Base-by-base conservation (phyloP, 2,797 vertebrate genomes). In the Apodemus agrarius region DNA sequence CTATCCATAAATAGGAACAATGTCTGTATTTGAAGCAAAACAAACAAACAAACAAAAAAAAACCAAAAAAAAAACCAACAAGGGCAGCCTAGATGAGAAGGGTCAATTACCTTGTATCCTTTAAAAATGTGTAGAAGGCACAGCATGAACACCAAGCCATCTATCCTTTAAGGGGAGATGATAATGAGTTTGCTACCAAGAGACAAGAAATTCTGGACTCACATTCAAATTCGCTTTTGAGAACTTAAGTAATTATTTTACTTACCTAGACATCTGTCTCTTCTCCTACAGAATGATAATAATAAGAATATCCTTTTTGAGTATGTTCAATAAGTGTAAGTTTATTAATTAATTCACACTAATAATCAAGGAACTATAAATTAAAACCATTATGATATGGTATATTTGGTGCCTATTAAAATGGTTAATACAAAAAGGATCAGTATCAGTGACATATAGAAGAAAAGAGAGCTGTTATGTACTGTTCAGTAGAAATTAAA, bases 191-290 rank as follows among this genome's bases (percentile, higher is more conserved):
- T 46, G 13, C 43, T 37, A 59, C 26, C 63, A 34, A 88, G n/a
- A 78, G 10, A 76, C 84, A 89, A 80, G 59, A 49, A 96, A 92
- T 81, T 29, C 19, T 78, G 72, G 11, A 6, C 79, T 90, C 19
- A 87, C 54, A 49, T 69, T 92, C 52, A 46, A 17, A 65, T 40
- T 83, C 81, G 29, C 31, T 21, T 46, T 17, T 4, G 34, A 79
- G 11, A 90, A 87, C 9, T 69, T 69, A 52, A 74, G 4, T 24
- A 69, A 82, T 59, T 67, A 65, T 16, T 75, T 52, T 67, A 95
- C 81, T 90, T 29, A 43, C 26, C 9, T 83, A 63, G 88, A 21
- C 16, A 63, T 97, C 59, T 96, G 79, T 94, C 92, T 95, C 63
- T 85, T 88, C 43, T 90, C 72, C 49, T 19, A 24, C 1, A 46